Base-by-base conservation (phyloP, 2,113 vertebrate species). In the Oreochromis aureus region DNA sequence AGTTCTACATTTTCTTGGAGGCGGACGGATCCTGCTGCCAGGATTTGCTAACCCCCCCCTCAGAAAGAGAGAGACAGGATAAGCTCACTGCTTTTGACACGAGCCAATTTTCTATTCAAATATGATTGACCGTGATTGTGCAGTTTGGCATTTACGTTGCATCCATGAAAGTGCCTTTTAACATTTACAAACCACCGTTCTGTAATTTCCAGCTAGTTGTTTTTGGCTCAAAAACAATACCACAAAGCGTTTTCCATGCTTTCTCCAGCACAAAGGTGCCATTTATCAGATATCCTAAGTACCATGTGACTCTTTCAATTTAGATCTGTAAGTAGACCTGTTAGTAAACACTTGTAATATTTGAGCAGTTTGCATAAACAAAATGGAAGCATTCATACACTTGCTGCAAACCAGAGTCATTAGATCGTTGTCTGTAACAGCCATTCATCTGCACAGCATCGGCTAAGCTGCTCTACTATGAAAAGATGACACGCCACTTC, bases 401-500 rank as follows among this genome's bases (percentile, higher is more conserved):
- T 76, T 8, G 10, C 58, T 88, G 58, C 13, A 13, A 81, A 78
- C 30, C 51, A 78, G 76, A 10, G 27, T 36, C 15, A 4, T 73
- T 82, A 34, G 44, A 81, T 84, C 54, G 10, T 41, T 41, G 48
- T 82, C 76, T 81, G 83, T 46, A 2, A 63, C 80, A 24, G 61
- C 71, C 71, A 58, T 89, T 89, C 81, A 41, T 89, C 46, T 44
- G 30, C 19, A 4, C 58, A 81, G 79, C 53, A 48, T 76, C 39
- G 27, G 81, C 80, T 19, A 27, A 36, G 83, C 82, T 85, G 54
- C 80, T 76, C 82, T 56, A 58, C 55, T 80, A 48, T 81, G 63
- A 86, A 71, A 58, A 80, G 88, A 92, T 78, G 88, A 87, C 92
- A 91, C 39, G 87, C 91, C 58, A 78, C 89, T 87, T 92, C 46